phyloP scores from a whole-genome alignment of 2,113 vertebrate genomes.

The Macrotis lagotis region DNA sequence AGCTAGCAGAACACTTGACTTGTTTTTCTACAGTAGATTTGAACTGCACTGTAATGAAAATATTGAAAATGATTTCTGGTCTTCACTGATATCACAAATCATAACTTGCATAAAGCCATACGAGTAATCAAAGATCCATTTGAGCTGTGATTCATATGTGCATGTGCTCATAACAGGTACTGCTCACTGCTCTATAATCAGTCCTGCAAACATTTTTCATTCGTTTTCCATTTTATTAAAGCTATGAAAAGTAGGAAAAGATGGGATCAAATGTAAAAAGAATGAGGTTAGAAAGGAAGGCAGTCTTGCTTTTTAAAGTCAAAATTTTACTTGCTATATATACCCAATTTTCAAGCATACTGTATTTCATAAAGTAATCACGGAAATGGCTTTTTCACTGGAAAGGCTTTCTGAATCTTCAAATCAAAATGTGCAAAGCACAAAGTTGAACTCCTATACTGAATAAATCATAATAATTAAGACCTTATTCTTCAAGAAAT shows the following conservation, averaged over 20 bases:
- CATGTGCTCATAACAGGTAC: constrained; percentile 36
- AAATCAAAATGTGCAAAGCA: constrained; percentile 68
- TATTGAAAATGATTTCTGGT: constrained; percentile 80
- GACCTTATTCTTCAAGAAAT: constrained; percentile 61
- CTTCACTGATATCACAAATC: constrained; percentile 77
- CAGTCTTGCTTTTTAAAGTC: constrained; percentile 59
- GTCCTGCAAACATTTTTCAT: constrained; percentile 73
- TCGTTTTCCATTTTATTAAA: constrained; percentile 74
- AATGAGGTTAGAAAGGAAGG: constrained; percentile 57
- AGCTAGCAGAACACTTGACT: constrained; percentile 64
- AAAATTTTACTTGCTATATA: constrained; percentile 65
- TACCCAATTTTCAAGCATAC: constrained; percentile 57
- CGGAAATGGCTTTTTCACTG: constrained; percentile 55
- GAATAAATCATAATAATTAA: constrained; percentile 73
- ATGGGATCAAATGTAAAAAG: constrained; percentile 65
- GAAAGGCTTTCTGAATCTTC: constrained; percentile 63
- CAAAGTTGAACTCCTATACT: constrained; percentile 30
- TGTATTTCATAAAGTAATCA: constrained; percentile 78
- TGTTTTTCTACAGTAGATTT: constrained; percentile 72
- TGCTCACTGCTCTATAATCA: constrained; percentile 71
- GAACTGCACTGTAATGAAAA: constrained; percentile 71
- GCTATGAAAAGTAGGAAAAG: constrained; percentile 59
- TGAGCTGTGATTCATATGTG: constrained; percentile 59
- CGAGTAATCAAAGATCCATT: constrained; percentile 80
- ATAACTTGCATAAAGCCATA: constrained; percentile 72